These are phyloP conservation scores for Odontophorus gujanensis DNA, from an alignment of 2,113 vertebrate species.

Conservation along the genomic window DNA sequence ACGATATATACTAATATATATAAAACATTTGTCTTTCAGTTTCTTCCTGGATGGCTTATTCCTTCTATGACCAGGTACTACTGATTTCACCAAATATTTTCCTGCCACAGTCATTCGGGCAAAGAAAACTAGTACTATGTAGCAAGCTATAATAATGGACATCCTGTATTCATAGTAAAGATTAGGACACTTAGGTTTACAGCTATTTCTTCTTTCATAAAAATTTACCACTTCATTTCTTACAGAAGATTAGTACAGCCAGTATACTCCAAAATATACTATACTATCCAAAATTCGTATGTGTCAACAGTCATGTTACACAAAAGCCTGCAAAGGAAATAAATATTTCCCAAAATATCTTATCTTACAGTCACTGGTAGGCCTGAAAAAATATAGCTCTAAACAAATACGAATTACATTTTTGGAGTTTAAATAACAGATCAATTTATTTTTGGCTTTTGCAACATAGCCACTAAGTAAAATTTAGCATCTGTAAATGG, in stretches of 20 bases:
- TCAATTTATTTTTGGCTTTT: constrained; percentile 54
- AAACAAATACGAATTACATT: constrained; percentile 30
- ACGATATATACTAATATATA: background rate
- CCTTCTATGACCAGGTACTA: background rate
- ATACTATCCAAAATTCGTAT: background rate
- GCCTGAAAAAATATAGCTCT: constrained; percentile 30
- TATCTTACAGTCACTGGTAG: constrained; percentile 17
- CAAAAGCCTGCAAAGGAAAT: constrained; percentile 26
- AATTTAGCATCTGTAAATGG: constrained; percentile 62
- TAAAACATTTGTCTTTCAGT: background rate
- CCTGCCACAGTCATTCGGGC: background rate
- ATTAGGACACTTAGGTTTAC: background rate
- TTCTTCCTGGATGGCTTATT: background rate
- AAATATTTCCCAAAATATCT: background rate
- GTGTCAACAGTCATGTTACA: background rate
- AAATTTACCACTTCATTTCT: constrained; percentile 1
- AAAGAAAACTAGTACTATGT: constrained; percentile 7
- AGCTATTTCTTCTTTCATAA: constrained; percentile 26
- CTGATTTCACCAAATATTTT: constrained; percentile 23
- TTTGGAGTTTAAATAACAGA: constrained; percentile 45
- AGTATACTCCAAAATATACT: constrained; percentile 11
- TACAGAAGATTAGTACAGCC: background rate
- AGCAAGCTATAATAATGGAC: background rate
- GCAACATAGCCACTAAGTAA: constrained; percentile 8
- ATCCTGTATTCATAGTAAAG: constrained; percentile 28